Base-by-base conservation (phyloP, 2,797 vertebrate species). In the Dipus sagitta region DNA sequence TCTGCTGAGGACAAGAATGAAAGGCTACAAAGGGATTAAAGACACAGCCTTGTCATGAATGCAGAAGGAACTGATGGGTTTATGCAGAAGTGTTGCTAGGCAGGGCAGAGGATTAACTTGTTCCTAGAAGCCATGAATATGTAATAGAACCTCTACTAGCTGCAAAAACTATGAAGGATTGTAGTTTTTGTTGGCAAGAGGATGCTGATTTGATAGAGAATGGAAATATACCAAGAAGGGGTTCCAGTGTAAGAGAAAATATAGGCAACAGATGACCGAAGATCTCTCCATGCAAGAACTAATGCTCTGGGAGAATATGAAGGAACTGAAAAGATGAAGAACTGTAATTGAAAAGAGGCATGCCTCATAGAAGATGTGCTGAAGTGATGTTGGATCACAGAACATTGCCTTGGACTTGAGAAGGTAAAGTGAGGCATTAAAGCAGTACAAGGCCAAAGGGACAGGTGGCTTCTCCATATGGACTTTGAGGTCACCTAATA, bases 261-360 rank as follows among this genome's bases (percentile, higher is more conserved):
- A 21, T 38, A 91, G 30, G 24, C 1, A 38, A 38, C 2, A 15
- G 47, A 52, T 54, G 60, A 81, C 28, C 15, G 47, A 54, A 12
- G 20, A 24, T 83, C 24, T 79, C 38, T 65, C 38, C 2, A 8
- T 38, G 38, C 34, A 62, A 80, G 30, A 58, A 38, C 15, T 34
- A 54, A 28, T 13, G 0, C 2, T 32, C 1, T 68, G 12, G 12
- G 24, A 28, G 6, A 9, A 21, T 21, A 9, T 2, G 11, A 71
- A 72, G 60, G 26, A 42, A 11, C 24, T 0, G 1, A 88, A 70
- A 74, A 12, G 54, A 52, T 6, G 2, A 11, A 71, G 26, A 54
- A 30, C 2, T 24, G 3, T 15, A 24, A 28, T n/a, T 5, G 3
- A 1, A 20, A 10, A 54, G 52, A 0, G 0, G 10, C 11, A 62